A percentile compares a stretch with the other conserved stretches of the same genome.
phyloP scores from a whole-genome alignment of 2,888 invertebrate species.

The Dicranocentrus wangi region DNA sequence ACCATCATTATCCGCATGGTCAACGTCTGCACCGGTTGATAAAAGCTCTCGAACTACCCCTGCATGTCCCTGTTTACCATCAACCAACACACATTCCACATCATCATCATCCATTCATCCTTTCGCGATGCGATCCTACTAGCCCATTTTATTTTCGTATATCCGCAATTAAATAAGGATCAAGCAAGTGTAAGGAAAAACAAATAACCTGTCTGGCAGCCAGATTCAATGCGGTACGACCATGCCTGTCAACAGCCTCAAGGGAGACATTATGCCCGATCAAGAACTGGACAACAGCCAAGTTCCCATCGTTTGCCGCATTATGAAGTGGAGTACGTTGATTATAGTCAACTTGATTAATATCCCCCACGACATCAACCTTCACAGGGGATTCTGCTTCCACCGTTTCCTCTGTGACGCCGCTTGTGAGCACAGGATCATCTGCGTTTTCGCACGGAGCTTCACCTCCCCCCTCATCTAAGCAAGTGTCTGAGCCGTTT shows the following conservation, averaged over 20 bases:
- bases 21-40: conserved; percentile 81
- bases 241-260: conserved; percentile 77
- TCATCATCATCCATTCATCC: conserved; percentile 6
- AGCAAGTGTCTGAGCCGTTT: conserved; percentile 74
- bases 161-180: neutral
- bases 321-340: conserved; percentile 85
- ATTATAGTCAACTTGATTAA: conserved; percentile 78
- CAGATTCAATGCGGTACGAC: conserved; percentile 89
- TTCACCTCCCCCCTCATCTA: conserved; percentile 74
- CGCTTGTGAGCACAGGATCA: conserved; percentile 74
- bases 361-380: conserved; percentile 75
- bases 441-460: conserved; percentile 75
- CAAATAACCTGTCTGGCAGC: conserved; percentile 81
- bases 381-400: conserved; percentile 74
- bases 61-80: conserved; percentile 81
- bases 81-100: too few relatives aligned
- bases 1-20: conserved; percentile 88
- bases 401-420: conserved; percentile 73
- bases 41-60: conserved; percentile 80
- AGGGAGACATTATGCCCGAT: conserved; percentile 76
- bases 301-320: conserved; percentile 84
- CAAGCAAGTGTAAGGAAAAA: neutral
- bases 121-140: neutral
- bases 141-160: neutral
- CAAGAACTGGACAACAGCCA: conserved; percentile 80